Percentiles rank a stretch among this genome's conserved stretches.
phyloP scores from a whole-genome alignment of 2,888 invertebrate species.

The Drosophila barbarae region DNA sequence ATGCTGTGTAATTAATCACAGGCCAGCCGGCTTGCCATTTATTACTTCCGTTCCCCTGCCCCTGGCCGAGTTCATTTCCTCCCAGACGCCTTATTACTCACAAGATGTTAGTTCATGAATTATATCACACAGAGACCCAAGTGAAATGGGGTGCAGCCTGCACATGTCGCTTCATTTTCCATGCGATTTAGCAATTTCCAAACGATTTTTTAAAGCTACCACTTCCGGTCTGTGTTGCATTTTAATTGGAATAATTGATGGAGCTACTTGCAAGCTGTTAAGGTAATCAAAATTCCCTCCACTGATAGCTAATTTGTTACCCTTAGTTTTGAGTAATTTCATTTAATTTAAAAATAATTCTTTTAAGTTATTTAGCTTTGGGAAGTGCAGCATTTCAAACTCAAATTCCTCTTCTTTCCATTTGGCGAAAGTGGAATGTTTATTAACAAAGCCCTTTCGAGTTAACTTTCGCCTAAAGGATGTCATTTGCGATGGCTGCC shows the following conservation, averaged over 20 bases:
- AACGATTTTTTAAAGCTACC: constrained; percentile 12
- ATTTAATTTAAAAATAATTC: background rate
- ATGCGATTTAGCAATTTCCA: constrained; percentile 37
- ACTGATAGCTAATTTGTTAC: background rate
- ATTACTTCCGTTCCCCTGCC: constrained; percentile 27
- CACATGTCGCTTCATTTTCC: constrained; percentile 36
- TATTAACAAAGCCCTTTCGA: background rate
- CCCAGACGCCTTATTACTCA: constrained; percentile 47
- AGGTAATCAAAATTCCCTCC: no score
- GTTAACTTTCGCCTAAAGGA: constrained; percentile 15
- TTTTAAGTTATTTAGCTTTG: background rate
- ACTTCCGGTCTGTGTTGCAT: background rate
- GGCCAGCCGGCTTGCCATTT: constrained; percentile 40
- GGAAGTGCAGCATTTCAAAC: background rate
- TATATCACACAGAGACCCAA: constrained; percentile 14
- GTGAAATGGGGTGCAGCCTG: constrained; percentile 2
- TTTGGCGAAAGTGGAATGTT: constrained; percentile 9
- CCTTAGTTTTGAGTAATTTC: no score
- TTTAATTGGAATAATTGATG: background rate
- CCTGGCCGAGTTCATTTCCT: constrained; percentile 1
- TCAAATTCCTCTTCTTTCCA: no score
- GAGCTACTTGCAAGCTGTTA: background rate
- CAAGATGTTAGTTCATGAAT: constrained; percentile 48
- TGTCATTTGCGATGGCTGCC: constrained; percentile 34
- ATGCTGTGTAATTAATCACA: constrained; percentile 47